Base-by-base conservation (phyloP, 2,113 vertebrate genomes). In the Phalacrocorax brasilianus region DNA sequence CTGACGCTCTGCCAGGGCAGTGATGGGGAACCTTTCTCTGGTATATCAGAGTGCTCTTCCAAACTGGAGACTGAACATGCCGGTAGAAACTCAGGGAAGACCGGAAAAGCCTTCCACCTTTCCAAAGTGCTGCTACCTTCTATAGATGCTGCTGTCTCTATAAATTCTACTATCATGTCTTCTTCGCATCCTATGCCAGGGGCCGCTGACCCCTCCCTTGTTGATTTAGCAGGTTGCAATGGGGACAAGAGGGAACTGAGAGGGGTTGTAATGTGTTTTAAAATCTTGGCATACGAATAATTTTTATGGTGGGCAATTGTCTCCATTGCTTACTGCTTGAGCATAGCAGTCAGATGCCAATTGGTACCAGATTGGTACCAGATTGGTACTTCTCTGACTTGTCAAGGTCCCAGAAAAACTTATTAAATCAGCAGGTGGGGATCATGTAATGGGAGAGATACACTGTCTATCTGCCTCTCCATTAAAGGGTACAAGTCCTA, bases 181-280 rank as follows among this genome's bases (percentile, higher is more conserved):
- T 84, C 56, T 70, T 84, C 78, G 8, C 12, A 35, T 28, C 11
- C n/a, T 67, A 2, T 38, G 17, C 12, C 38, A 77, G 18, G 21
- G 16, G 14, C 15, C 44, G 58, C 26, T 49, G 44, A 42, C 5
- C 6, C 3, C 22, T 73, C 14, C 17, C 80, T 49, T n/a, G 16
- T 53, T 71, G 24, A n/a, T 87, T 62, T 0, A 0, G 5, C 8
- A 27, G 10, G 20, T 24, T 91, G 11, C n/a, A 55, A 8, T 12
- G 23, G 26, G 13, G 18, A 47, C 3, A 3, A 13, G 23, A 87
- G 16, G 13, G n/a, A 92, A 55, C 11, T 50, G 12, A 71, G 18
- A 55, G 19, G 5, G 8, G 6, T 27, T 55, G 4, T 18, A 72
- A 49, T 11, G 9, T 35, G 11, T 73, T 80, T 89, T 45, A 38